Base-by-base conservation (phyloP, 2,797 vertebrate genomes). In the Neosalanx taihuensis region DNA sequence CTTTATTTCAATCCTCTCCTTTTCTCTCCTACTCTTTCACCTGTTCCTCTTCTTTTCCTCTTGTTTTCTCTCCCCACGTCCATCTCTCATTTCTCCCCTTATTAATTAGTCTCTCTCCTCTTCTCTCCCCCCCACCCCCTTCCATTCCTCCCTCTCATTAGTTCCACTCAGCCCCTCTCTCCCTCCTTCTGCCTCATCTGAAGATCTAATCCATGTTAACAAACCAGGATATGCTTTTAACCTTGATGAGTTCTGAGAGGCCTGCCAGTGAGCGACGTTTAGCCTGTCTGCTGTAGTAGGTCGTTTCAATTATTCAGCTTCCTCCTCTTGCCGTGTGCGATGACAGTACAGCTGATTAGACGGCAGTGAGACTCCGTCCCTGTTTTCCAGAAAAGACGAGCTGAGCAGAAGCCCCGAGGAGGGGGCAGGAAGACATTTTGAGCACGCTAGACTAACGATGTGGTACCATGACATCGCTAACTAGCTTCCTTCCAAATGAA, bases 71-170 rank as follows among this genome's bases (percentile, higher is more conserved):
- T 46, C 41, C 41, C 41, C 7, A 13, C 13, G 41, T 12, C 41
- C 9, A 46, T 41, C 37, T 41, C 9, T 41, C 10, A 41, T 46
- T 46, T 46, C 31, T n/a, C 62, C 41, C 18, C 35, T 64, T 33
- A 64, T 64, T 41, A 64, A 33, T 33, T 15, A 6, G 3, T 61
- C 15, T 13, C 59, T 61, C 59, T 3, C 26, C n/a, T n/a, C n/a
- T n/a, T n/a, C 49, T 18, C 49, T 18, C 49, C 3, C 51, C 1
- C 4, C 4, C 51, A 1, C 51, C 51, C 18, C 17, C 51, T n/a
- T 56, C n/a, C 18, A 17, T 56, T n/a, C n/a, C n/a, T 41, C n/a
- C 41, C 35, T 70, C 37, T 65, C 37, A 65, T 65, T 46, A 65
- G 64, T 23, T 33, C 5, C 10, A 5, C 18, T 33, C 61, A 30